Percentiles rank a stretch among this genome's conserved stretches.
Conservation (phyloP, 2,113 vertebrate species). For the Ammospiza caudacuta region DNA sequence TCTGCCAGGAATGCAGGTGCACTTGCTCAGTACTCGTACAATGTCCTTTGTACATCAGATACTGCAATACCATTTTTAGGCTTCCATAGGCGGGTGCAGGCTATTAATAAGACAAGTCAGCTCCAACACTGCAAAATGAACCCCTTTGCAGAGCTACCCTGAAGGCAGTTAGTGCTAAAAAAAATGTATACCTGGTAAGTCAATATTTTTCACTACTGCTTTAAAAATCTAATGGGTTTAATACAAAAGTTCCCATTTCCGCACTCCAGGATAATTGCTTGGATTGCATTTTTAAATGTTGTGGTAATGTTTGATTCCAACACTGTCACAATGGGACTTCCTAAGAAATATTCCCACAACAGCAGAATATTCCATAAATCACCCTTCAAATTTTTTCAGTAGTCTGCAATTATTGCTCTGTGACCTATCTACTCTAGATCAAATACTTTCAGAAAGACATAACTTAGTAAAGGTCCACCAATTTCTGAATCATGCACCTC, state of each 20-base stretch:
- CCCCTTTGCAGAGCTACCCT: conserved; percentile 17
- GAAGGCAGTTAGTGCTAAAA: background rate
- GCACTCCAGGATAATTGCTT: background rate
- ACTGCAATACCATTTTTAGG: conserved; percentile 67
- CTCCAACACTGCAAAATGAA: conserved; percentile 41
- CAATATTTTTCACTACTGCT: conserved; percentile 6
- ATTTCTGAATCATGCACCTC: background rate
- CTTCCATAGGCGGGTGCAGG: conserved; percentile 56
- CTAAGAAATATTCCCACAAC: background rate
- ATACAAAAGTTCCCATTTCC: background rate
- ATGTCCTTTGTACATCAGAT: conserved; percentile 51
- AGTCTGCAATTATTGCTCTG: background rate
- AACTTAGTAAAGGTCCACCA: background rate
- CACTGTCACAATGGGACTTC: background rate
- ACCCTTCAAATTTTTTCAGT: background rate
- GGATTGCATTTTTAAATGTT: background rate
- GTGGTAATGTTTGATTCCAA: background rate
- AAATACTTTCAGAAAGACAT: background rate
- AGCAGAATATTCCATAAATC: background rate
- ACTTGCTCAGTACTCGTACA: background rate
- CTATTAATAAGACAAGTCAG: conserved; percentile 64
- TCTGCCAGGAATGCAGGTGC: background rate
- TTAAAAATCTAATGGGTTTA: conserved; percentile 21
- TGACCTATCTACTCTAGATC: background rate
- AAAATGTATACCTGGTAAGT: conserved; percentile 21